These are phyloP conservation scores for Manduca sexta DNA, from an alignment of 1,140 invertebrate genomes.

Conservation along the genomic window DNA sequence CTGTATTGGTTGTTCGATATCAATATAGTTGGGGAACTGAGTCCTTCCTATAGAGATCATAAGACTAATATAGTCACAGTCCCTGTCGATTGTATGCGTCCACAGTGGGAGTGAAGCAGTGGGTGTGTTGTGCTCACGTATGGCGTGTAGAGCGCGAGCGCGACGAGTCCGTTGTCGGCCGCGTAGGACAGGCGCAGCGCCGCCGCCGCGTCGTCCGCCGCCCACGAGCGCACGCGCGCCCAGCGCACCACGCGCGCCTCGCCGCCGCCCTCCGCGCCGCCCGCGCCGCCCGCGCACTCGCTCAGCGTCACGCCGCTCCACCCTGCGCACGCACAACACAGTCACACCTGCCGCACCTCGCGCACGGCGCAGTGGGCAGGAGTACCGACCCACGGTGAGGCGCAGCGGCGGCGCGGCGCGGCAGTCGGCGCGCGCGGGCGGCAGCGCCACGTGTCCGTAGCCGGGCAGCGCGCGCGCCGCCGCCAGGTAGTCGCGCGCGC, in stretches of 20 bases:
- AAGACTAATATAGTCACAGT: too few species aligned
- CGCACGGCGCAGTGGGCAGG: not conserved
- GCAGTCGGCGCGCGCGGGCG: conserved; percentile 95
- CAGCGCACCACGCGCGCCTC: conserved; percentile 80
- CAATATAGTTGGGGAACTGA: too few species aligned
- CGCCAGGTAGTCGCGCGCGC: conserved; percentile 92
- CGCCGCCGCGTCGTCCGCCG: conserved; percentile 93
- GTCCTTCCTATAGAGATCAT: too few species aligned
- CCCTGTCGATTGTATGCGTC: too few species aligned
- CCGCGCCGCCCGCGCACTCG: conserved; percentile 78
- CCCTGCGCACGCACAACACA: conserved; percentile 27
- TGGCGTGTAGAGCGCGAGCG: conserved; percentile 92
- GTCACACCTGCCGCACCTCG: too few species aligned
- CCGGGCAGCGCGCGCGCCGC: conserved; percentile 89
- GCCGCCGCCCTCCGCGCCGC: conserved; percentile 29
- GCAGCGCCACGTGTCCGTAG: conserved; percentile 94
- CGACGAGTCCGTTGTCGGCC: conserved; percentile 85
- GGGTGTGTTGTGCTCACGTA: conserved; percentile 83
- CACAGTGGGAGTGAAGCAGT: too few species aligned
- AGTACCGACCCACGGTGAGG: conserved; percentile 24
- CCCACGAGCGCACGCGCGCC: conserved; percentile 87
- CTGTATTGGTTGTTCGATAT: too few species aligned
- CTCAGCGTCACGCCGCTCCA: conserved; percentile 86
- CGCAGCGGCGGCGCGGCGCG: conserved; percentile 61
- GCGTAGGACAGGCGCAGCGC: conserved; percentile 92